Evolutionary conservation across 2,113 vertebrate species (phyloP).

Genomic region (Chamaetylas fuelleborni): DNA sequence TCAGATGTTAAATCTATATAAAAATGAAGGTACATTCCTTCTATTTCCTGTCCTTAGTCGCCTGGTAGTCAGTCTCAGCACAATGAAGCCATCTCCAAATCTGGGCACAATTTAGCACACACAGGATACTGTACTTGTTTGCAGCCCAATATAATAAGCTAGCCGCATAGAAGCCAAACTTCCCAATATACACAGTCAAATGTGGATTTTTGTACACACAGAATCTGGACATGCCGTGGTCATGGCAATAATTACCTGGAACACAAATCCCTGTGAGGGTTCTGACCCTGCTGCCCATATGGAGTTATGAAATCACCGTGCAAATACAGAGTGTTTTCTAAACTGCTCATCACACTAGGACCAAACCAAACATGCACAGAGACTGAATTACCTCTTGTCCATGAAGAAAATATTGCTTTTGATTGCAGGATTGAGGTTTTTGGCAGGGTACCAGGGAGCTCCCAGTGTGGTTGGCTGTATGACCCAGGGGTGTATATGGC

Average conservation of each 20-base stretch:
- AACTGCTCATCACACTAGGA: background rate
- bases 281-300: background rate
- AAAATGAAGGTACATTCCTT: background rate
- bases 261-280: rapidly evolving
- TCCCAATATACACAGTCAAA: background rate
- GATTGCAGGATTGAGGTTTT: background rate
- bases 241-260: background rate
- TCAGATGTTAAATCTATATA: background rate
- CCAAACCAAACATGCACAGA: background rate
- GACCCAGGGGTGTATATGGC: background rate
- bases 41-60: background rate
- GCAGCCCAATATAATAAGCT: background rate
- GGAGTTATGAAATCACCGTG: background rate
- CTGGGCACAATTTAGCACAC: rapidly evolving
- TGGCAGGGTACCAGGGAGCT: background rate
- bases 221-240: background rate
- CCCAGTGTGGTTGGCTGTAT: background rate
- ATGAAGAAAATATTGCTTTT: slow-evolving; percentile 9
- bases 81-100: background rate
- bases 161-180: background rate
- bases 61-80: background rate
- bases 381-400: background rate
- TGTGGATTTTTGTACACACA: background rate
- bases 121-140: background rate
- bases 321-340: background rate